phyloP scores from a whole-genome alignment of 2,113 vertebrate genomes.

The Sorex fumeus region DNA sequence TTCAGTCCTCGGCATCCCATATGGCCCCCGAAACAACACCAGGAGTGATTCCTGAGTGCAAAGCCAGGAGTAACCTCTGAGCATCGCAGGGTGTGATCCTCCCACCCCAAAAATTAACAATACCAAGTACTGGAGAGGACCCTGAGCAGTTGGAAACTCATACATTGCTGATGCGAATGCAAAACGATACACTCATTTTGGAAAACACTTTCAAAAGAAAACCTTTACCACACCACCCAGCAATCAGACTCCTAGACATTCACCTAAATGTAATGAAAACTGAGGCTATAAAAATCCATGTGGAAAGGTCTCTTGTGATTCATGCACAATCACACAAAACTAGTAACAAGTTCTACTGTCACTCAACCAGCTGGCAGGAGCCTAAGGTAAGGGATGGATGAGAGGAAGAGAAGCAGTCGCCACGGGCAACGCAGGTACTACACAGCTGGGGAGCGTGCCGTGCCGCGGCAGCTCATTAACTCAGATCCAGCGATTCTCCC shows the following conservation, averaged over 20 bases:
- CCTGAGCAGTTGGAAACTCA: neutral
- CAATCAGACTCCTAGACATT: neutral
- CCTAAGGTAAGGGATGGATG: neutral
- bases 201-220: neutral
- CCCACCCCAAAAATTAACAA: neutral
- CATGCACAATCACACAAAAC: conserved; percentile 7
- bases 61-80: too few relatives aligned
- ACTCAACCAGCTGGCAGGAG: neutral
- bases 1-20: too few relatives aligned
- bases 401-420: neutral
- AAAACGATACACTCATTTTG: neutral
- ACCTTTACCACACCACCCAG: neutral
- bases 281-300: neutral
- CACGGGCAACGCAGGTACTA: too few relatives aligned
- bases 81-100: too few relatives aligned
- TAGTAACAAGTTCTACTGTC: neutral
- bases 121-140: neutral
- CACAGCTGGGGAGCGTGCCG: neutral
- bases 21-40: too few relatives aligned
- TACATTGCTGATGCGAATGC: neutral
- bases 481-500: neutral
- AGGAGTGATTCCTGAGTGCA: too few relatives aligned
- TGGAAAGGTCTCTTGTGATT: neutral
- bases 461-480: conserved; percentile 10
- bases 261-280: conserved; percentile 3